Conservation (phyloP, 2,797 vertebrate species). For the Arrhamphus sclerolepis region DNA sequence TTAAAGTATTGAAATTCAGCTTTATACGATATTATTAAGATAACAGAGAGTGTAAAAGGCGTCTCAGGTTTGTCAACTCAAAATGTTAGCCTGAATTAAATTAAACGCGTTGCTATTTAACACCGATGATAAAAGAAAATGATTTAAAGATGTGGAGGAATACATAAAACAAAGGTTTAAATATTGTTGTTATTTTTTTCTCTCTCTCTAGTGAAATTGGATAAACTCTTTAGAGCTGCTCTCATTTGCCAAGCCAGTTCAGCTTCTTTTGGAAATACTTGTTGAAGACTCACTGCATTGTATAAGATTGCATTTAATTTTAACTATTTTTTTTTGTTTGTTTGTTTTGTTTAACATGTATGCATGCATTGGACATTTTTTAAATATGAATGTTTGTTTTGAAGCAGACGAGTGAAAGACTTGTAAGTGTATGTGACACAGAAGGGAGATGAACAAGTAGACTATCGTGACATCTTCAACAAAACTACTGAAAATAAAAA, state of each 20-base stretch:
- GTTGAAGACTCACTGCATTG: slow-evolving; percentile 16
- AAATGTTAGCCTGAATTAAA: slow-evolving; percentile 2
- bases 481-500: slow-evolving; percentile 45
- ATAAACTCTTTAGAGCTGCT: slow-evolving; percentile 26
- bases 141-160: slow-evolving; percentile 4
- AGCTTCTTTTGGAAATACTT: slow-evolving; percentile 33
- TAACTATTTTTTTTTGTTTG: neutral
- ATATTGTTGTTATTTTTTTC: slow-evolving; percentile 1
- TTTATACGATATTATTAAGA: slow-evolving; percentile 34
- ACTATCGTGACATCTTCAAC: slow-evolving; percentile 54
- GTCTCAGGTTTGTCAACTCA: too few relatives aligned
- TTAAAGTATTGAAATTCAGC: slow-evolving; percentile 24
- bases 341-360: too few relatives aligned
- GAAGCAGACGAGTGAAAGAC: slow-evolving; percentile 18
- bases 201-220: slow-evolving; percentile 7
- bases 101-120: slow-evolving; percentile 4
- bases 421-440: slow-evolving; percentile 25
- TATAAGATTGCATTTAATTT: neutral
- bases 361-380: neutral
- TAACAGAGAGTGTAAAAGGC: too few relatives aligned
- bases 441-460: slow-evolving; percentile 43
- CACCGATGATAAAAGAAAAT: slow-evolving; percentile 28
- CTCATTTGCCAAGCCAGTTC: slow-evolving; percentile 26
- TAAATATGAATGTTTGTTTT: slow-evolving; percentile 15
- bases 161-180: slow-evolving; percentile 4